Base-by-base conservation (phyloP, 1,140 invertebrate genomes). In the Drosophila paulistorum region DNA sequence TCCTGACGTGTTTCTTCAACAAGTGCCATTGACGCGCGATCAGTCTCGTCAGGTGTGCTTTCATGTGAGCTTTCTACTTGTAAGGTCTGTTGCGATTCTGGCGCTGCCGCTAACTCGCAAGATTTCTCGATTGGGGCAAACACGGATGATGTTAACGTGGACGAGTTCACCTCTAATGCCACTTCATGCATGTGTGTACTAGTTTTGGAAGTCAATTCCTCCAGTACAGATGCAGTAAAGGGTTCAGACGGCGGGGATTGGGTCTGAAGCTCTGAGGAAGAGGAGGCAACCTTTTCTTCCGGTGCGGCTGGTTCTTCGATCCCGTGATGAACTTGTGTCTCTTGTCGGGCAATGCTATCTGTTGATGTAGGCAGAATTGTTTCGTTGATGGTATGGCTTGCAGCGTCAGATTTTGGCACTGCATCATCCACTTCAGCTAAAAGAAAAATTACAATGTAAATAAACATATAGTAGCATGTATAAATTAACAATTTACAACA, bases 401-500 rank as follows among this genome's bases (percentile, higher is more conserved):
- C n/a, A 14, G 48, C 39, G 26, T 17, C 17, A 39, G 62, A 7
- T 63, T 69, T 68, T 35, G 66, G 35, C n/a, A 20, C 42, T 59
- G 54, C 79, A 80, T 82, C 74, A 74, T 80, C 79, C 33, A 55
- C 65, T 74, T 77, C 69, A 17, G 64, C 74, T 80, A 39, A 14
- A 60, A 20, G 42, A 58, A 35, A n/a, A 1, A 54, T 60, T 48
- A 42, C 41, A 30, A 30, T 30, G 3, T 7, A 30, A 1, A 7
- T 30, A 30, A 3, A 30, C 0, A 30, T 30, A 30, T 30, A 30
- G 6, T 30, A 30, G 5, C 30, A 30, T 30, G 41, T 13, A 42
- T 41, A n/a, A 39, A 39, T 13, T 39, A 39, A 3, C 23, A 23
- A 23, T 2, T 2, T 23, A 23, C 3, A 23, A 23, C 0, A 23